Percentiles rank a stretch among this genome's conserved stretches.
phyloP scores from a whole-genome alignment of 2,888 invertebrate genomes.

The Macropis europaea region DNA sequence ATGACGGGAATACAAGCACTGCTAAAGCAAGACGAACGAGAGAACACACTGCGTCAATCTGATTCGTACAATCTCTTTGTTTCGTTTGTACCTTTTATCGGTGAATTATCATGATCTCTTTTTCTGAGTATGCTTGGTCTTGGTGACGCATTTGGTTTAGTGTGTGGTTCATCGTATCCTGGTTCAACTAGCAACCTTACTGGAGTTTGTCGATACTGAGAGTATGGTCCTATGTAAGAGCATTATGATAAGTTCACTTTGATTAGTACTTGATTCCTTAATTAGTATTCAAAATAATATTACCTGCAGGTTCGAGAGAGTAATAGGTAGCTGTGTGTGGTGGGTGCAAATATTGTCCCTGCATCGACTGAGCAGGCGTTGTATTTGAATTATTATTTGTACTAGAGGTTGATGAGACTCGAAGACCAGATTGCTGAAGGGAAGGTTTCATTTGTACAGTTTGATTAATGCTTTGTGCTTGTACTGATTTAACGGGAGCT shows the following conservation, averaged over 20 bases:
- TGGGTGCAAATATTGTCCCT: slow-evolving; percentile 72
- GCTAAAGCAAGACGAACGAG: background rate
- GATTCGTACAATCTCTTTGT: background rate
- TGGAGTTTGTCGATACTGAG: slow-evolving; percentile 76
- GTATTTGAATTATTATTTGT: slow-evolving; percentile 62
- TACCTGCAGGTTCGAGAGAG: slow-evolving; percentile 74
- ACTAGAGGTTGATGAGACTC: slow-evolving; percentile 57
- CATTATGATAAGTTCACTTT: background rate
- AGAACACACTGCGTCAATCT: background rate
- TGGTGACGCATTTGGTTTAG: slow-evolving; percentile 84
- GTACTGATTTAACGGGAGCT: slow-evolving; percentile 71
- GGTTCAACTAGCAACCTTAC: slow-evolving; percentile 77
- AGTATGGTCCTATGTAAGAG: slow-evolving; percentile 67
- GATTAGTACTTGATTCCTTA: background rate
- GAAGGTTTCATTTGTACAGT: slow-evolving; percentile 74
- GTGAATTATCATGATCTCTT: slow-evolving; percentile 87
- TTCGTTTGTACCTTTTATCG: slow-evolving; percentile 71
- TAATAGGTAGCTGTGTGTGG: slow-evolving; percentile 75
- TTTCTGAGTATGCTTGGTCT: slow-evolving; percentile 93
- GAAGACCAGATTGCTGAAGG: slow-evolving; percentile 59
- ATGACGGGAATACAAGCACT: background rate
- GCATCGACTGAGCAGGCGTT: slow-evolving; percentile 66
- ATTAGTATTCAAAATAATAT: too few species aligned
- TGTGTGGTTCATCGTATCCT: slow-evolving; percentile 74
- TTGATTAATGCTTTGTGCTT: slow-evolving; percentile 69